Conservation (phyloP, 92 coral and sea anemone species). For the Epizoanthus rinbou region DNA sequence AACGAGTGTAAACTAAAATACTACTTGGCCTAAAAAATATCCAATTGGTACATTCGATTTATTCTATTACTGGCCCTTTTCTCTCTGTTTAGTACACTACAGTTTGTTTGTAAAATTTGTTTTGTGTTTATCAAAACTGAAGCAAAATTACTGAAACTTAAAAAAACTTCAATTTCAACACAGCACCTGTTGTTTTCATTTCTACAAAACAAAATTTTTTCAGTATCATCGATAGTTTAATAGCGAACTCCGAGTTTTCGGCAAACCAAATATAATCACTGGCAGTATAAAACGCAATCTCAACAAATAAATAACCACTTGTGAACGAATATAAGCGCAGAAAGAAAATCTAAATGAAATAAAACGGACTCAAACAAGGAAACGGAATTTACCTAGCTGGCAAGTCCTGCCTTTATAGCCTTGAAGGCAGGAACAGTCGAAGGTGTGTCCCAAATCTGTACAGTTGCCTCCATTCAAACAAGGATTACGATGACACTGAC, state of each 20-base stretch:
- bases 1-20: neutral
- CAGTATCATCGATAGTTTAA: too few species aligned
- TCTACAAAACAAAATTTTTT: neutral
- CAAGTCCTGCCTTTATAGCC: constrained; percentile 88
- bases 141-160: neutral
- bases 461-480: constrained; percentile 88
- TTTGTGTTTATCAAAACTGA: neutral
- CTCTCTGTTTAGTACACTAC: neutral
- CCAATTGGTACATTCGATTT: neutral
- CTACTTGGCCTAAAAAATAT: neutral
- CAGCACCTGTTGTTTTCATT: neutral
- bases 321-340: neutral
- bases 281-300: neutral
- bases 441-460: constrained; percentile 57
- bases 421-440: constrained; percentile 68
- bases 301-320: neutral
- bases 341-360: constrained; percentile 31
- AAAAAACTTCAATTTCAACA: neutral
- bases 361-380: neutral
- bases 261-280: too few species aligned
- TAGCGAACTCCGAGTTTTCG: too few species aligned
- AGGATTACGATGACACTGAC: constrained; percentile 79
- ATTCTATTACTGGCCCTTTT: neutral
- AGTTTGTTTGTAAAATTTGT: neutral
- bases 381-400: constrained; percentile 72